Evolutionary conservation across 2,797 vertebrate species (phyloP), one percentile per base, ranked within the genome.

Genomic region (Tragelaphus oryx): DNA sequence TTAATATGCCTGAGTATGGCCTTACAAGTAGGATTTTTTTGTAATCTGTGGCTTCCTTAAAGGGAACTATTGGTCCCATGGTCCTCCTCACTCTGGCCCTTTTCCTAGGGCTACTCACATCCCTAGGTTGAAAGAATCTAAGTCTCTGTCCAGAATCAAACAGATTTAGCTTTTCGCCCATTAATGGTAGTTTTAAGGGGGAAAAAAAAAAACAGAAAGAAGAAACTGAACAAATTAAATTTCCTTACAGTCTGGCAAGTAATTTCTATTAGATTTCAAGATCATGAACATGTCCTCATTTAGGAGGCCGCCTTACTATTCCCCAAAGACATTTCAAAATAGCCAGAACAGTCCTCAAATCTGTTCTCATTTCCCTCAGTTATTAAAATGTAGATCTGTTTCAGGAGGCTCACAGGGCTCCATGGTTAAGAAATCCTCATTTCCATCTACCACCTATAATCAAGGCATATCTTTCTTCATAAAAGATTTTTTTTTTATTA

Each of bases 271-370:
- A 89, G 75, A 52, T 95, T 87, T 97, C 68, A 95, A 85, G 86
- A 92, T 65, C 92, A 8, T 83, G 82, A 94, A 89, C 95, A 84
- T 95, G 92, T 78, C 89, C 79, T 91, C 30, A 92, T 97, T 97
- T 95, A 96, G 75, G 71, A 95, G 65, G 44, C 55, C 44, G 30
- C 18, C 10, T 94, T 92, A 54, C 24, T 68, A 17, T 93, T 78
- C 94, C 89, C 91, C 62, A 92, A 86, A 97, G 96, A 97, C 87
- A 83, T 97, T 96, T 93, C 30, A 60, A 90, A 95, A 96, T 84
- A 88, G 82, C 81, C 84, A 87, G 55, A 87, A 71, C 91, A 88
- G 20, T 83, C 65, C 41, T 97, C 54, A 94, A 83, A 83, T 89
- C 76, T 96, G 89, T 91, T 95, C 93, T 93, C 65, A 86, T 97